Evolutionary conservation across 2,888 invertebrate genomes (phyloP), one percentile per base, ranked within the genome.

Genomic region (Girardia tigrina): DNA sequence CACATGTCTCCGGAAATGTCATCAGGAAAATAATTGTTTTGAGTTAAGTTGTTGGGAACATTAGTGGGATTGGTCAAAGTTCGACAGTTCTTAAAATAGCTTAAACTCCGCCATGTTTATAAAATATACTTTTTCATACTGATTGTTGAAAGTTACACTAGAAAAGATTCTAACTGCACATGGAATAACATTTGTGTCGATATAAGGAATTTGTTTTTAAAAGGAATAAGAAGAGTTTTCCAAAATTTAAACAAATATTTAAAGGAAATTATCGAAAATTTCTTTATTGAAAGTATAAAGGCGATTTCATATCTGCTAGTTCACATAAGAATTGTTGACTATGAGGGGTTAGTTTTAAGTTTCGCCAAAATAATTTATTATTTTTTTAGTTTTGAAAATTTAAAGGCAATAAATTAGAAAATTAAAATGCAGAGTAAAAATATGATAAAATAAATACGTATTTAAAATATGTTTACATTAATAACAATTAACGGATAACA

Each of bases 81-180:
- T 56, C 56, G 8, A 56, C 29, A 28, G 75, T 71, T 83, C 83
- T 77, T 82, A 80, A 77, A 14, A 98, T 88, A 0, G 94, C 94
- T 83, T 95, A 94, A 77, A 98, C 93, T 28, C 98, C 98, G 75
- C 94, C 93, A 8, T 75, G 27, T 75, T 42, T 71, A 29, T 75
- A 69, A 85, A 83, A 76, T 85, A 86, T 70, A 93, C 91, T 87
- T 97, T 98, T 85, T 99, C 99, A 77, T 93, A 90, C 83, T 94
- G 93, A 87, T 98, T 99, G 86, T 99, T 99, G 87, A 98, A 99
- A 2, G 98, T 98, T 85, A 99, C 87, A 86, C 99, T 99, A 72
- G 94, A 95, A 71, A 99, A 87, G 79, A 98, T 98, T 72, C 98
- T 98, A 76, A 97, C 95, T 29, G 97, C 93, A 83, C 97, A 98